Evolutionary conservation across 2,888 invertebrate species (phyloP).

Genomic region (Diarsia rubi): DNA sequence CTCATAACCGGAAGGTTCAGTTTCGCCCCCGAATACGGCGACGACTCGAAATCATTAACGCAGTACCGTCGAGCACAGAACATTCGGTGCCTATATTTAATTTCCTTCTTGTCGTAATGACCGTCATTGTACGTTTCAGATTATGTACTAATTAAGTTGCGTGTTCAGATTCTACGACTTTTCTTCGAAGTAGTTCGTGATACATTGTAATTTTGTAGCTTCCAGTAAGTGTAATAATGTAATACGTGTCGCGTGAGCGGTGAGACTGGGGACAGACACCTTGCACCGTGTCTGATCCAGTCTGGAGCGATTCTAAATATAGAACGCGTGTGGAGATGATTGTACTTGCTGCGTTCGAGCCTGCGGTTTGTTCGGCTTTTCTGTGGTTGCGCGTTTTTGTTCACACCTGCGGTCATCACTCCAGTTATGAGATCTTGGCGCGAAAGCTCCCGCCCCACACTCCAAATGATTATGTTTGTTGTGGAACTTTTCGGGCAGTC

Average conservation of each 20-base stretch:
- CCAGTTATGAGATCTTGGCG: conserved; percentile 75
- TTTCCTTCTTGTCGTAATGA: conserved; percentile 75
- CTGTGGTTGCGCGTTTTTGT: conserved; percentile 84
- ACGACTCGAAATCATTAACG: conserved; percentile 80
- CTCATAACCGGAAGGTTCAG: conserved; percentile 86
- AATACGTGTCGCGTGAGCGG: conserved; percentile 73
- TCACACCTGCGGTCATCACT: conserved; percentile 82
- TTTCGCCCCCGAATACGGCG: conserved; percentile 81
- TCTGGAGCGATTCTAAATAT: conserved; percentile 83
- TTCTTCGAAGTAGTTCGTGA: conserved; percentile 72
- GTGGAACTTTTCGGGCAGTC: conserved; percentile 51
- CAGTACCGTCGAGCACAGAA: conserved; percentile 78
- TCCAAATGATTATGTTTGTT: conserved; percentile 61
- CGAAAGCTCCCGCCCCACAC: conserved; percentile 63
- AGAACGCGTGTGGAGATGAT: conserved; percentile 83
- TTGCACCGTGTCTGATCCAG: conserved; percentile 81
- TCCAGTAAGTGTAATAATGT: conserved; percentile 70
- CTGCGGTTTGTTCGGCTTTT: conserved; percentile 79
- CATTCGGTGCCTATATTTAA: conserved; percentile 80
- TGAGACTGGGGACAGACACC: conserved; percentile 72
- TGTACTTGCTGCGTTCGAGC: conserved; percentile 78
- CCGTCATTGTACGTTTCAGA: conserved; percentile 74
- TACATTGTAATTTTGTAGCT: conserved; percentile 74
- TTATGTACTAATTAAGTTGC: conserved; percentile 74
- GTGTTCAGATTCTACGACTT: conserved; percentile 67